Conservation (phyloP, 2,888 invertebrate species). For the Gibbula magus region DNA sequence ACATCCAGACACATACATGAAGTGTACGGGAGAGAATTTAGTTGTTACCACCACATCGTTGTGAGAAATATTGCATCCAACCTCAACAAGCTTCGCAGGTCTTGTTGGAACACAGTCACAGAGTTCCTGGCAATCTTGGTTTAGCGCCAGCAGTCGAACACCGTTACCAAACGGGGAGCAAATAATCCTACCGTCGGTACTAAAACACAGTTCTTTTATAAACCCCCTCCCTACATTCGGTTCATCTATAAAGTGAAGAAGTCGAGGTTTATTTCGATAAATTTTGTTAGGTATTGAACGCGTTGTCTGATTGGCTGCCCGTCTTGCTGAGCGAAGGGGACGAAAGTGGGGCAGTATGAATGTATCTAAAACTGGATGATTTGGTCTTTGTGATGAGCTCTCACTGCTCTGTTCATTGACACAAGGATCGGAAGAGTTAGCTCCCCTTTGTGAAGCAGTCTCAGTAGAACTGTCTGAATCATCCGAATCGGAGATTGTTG, state of each 20-base stretch:
- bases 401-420: background rate
- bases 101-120: constrained; percentile 81
- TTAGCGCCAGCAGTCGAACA: constrained; percentile 88
- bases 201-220: constrained; percentile 94
- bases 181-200: constrained; percentile 90
- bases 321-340: background rate
- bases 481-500: background rate
- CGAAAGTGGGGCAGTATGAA: background rate
- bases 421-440: background rate
- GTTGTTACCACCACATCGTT: constrained; percentile 90
- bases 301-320: background rate
- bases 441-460: background rate
- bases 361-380: background rate
- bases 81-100: constrained; percentile 80
- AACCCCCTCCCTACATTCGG: constrained; percentile 92
- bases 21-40: constrained; percentile 91
- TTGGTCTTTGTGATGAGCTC: background rate
- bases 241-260: constrained; percentile 90
- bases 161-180: constrained; percentile 93
- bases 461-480: background rate
- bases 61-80: constrained; percentile 85
- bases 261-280: constrained; percentile 83
- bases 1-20: constrained; percentile 92
- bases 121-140: constrained; percentile 85
- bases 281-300: constrained; percentile 21